Evolutionary conservation across 2,113 vertebrate genomes (phyloP), one percentile per base, ranked within the genome.

Genomic region (Atrichornis clamosus): DNA sequence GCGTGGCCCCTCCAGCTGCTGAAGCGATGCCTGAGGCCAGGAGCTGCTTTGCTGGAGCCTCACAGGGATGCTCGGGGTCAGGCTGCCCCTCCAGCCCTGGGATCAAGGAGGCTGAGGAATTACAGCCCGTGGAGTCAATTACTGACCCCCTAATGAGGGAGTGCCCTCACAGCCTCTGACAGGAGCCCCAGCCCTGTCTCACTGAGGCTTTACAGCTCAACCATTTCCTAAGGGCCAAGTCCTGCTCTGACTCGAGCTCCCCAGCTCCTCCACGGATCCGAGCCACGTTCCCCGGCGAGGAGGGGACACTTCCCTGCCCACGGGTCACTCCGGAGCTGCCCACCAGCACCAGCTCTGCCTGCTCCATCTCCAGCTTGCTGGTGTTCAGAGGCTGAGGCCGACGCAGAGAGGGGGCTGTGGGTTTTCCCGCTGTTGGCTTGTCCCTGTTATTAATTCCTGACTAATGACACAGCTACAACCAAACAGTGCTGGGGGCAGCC

Each of bases 181-280:
- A 17, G 7, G 55, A 89, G 39, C 60, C 89, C 32, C 67, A 5
- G 4, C 62, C 47, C 35, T 64, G 87, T 75, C 87, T 82, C 26
- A 1, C 10, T 0, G 17, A 82, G 77, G n/a, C 63, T 64, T 74
- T 39, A 55, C 84, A 91, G 84, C 72, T 80, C 50, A 16, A 62
- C 21, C 47, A 65, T 77, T 65, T 90, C 91, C 93, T 52, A 7
- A 74, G 59, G 82, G 78, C 79, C 84, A 68, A 35, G 69, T 72
- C 56, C 78, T 68, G 81, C 44, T 55, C 84, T 37, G 86, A 42
- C 44, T 42, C 0, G 30, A 76, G 62, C 35, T 33, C 2, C 10
- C 5, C 37, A 17, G 33, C 72, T 16, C 20, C 6, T 3, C 49
- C 53, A 47, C 24, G 55, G 41, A 22, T 27, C 81, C 5, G 28